phyloP scores from a whole-genome alignment of 2,797 vertebrate species.

The Etheostoma perlongum region DNA sequence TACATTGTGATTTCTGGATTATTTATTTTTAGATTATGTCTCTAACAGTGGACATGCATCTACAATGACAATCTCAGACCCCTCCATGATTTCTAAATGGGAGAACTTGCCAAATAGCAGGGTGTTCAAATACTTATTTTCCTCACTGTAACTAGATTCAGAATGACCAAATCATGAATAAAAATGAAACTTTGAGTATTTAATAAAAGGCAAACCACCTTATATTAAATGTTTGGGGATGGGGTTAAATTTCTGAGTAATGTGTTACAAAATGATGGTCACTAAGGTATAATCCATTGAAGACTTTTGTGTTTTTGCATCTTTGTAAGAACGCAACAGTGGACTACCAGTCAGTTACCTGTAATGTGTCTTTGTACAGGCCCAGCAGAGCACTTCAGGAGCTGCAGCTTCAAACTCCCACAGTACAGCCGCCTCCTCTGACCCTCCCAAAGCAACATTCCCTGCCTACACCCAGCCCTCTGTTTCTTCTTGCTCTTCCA shows the following conservation, averaged over 20 bases:
- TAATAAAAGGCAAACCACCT: background rate
- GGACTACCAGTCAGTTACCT: background rate
- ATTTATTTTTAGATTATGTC: too few relatives aligned
- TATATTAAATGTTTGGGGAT: background rate
- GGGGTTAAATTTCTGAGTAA: background rate
- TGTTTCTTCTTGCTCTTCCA: slow-evolving; percentile 90
- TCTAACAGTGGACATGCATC: too few relatives aligned
- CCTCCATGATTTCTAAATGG: too few relatives aligned
- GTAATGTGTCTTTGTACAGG: slow-evolving; percentile 80
- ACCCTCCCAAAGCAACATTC: slow-evolving; percentile 97
- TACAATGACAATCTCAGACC: too few relatives aligned
- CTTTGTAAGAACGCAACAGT: background rate
- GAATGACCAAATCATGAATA: background rate
- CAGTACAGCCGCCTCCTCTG: slow-evolving; percentile 88
- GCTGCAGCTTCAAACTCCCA: slow-evolving; percentile 89
- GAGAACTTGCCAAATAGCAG: too few relatives aligned
- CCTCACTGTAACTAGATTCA: background rate
- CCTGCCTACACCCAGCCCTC: slow-evolving; percentile 98
- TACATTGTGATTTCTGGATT: too few relatives aligned
- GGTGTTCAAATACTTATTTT: too few relatives aligned
- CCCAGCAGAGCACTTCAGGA: slow-evolving; percentile 92
- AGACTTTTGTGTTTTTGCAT: background rate
- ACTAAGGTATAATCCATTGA: background rate
- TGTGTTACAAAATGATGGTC: background rate
- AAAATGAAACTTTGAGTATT: background rate